These are phyloP conservation scores for Muraenolepis orangiensis DNA, from an alignment of 2,797 vertebrate genomes.

Conservation along the genomic window DNA sequence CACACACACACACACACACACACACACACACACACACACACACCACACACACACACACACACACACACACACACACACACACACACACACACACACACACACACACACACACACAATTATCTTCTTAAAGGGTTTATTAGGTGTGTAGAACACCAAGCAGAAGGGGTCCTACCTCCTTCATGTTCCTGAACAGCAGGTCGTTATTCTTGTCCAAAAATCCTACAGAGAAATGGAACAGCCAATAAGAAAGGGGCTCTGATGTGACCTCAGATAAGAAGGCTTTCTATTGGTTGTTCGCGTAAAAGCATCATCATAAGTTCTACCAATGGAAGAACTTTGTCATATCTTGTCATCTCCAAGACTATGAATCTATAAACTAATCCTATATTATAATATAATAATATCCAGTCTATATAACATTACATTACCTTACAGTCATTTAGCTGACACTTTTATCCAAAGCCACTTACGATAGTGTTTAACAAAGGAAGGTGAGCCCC, in stretches of 20 bases:
- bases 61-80: background rate
- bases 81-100: conserved; percentile 47
- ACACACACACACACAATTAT: background rate
- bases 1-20: background rate
- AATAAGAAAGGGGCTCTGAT: background rate
- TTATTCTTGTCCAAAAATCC: conserved; percentile 99
- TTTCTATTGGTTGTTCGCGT: background rate
- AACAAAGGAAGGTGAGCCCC: no score
- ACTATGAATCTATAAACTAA: background rate
- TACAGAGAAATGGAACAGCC: conserved; percentile 52
- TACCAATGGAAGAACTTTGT: background rate
- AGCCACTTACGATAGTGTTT: no score
- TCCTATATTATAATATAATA: background rate
- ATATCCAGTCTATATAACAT: no score
- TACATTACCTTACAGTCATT: no score
- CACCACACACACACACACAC: conserved; percentile 47
- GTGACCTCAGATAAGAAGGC: background rate
- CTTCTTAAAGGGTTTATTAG: background rate
- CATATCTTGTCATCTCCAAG: background rate
- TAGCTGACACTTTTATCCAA: no score
- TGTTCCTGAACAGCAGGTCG: conserved; percentile 94
- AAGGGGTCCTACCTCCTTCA: conserved; percentile 99
- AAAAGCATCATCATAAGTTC: background rate
- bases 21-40: conserved; percentile 14
- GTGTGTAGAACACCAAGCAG: no score